Base-by-base conservation (phyloP, 2,888 invertebrate species). In the Tillus elongatus region DNA sequence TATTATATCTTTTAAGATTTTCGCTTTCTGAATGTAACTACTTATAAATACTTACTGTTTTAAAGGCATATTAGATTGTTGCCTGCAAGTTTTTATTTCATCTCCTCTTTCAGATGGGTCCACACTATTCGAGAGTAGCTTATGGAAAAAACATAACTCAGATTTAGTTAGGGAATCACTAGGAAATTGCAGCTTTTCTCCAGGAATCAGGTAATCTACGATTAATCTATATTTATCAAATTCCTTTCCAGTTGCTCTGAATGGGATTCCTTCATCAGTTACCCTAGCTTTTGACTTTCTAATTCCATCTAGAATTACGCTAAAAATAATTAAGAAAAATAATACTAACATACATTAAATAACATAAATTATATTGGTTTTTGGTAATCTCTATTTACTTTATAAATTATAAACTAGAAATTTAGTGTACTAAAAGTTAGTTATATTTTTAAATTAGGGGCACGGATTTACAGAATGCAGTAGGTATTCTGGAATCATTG, bases 261-360 rank as follows among this genome's bases (percentile, higher is more conserved):
- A 78, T 1, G 78, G 78, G 9, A 75, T 62, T 2, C 44, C 19
- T 19, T 36, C 28, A 13, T 47, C 43, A 24, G 45, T 70, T 6
- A 66, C 53, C 0, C 65, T 57, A 42, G 64, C 64, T 9, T 65
- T 60, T 1, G 72, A 66, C 47, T 68, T 65, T 51, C 74, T 69
- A 35, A 79, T 69, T 9, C 79, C 79, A 59, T 79, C 78, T 32
- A 77, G 64, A 12, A 76, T 70, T 24, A 75, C 60, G 47, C 77
- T 77, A 61, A 44, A 66, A 13, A 8, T 10, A 12, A 15, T n/a
- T 36, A n/a, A n/a, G n/a, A n/a, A n/a, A n/a, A n/a, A n/a, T n/a
- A n/a, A 10, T 29, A 4, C 4, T 4, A n/a, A 10, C 29, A 29
- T 10, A n/a, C 6, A 8, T 4, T 29, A 12, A 8, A 29, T 4